Base-by-base conservation (phyloP, 2,797 vertebrate species). In the Buceros bicornis region DNA sequence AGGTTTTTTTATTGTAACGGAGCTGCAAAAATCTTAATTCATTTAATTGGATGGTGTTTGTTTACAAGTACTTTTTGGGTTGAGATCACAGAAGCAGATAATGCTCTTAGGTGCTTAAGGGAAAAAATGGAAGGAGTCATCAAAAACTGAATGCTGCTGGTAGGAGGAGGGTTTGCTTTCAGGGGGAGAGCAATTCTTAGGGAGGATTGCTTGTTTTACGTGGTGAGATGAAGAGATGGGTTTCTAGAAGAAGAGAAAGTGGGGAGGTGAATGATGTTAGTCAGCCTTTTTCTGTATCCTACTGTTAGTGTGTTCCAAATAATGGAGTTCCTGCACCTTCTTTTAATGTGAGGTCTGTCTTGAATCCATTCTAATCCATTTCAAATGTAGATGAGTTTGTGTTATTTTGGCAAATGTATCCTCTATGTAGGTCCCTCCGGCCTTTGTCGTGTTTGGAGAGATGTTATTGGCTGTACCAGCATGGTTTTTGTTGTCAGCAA, bases 61-160 rank as follows among this genome's bases (percentile, higher is more conserved):
- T 83, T 97, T 93, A 69, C 29, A 37, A 48, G 76, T 21, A 69
- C 50, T 66, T 65, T 87, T 69, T 50, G 74, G 72, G 72, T 87
- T 91, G 73, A 90, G 83, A 71, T 97, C 89, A 60, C 19, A 86
- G 87, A 37, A 73, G 78, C 48, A 62, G 90, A 82, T 89, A 70
- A 87, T 91, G 82, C n/a, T 87, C 54, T 92, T 90, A 89, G 82
- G 81, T 92, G 83, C 73, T 88, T 62, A 19, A 58, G 43, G 82
- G 60, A 21, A 51, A 69, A 88, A 90, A 80, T 15, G 35, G 66
- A 95, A 82, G 58, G 86, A 92, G 77, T 89, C 86, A 82, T 95
- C 92, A 43, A 83, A 96, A 72, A 61, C 54, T 48, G 70, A 87
- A 42, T 64, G 20, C 35, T 93, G 77, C 81, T 82, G 91, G 71